Conservation (phyloP, 2,888 invertebrate species). For the Callyntrura guangdongensis region DNA sequence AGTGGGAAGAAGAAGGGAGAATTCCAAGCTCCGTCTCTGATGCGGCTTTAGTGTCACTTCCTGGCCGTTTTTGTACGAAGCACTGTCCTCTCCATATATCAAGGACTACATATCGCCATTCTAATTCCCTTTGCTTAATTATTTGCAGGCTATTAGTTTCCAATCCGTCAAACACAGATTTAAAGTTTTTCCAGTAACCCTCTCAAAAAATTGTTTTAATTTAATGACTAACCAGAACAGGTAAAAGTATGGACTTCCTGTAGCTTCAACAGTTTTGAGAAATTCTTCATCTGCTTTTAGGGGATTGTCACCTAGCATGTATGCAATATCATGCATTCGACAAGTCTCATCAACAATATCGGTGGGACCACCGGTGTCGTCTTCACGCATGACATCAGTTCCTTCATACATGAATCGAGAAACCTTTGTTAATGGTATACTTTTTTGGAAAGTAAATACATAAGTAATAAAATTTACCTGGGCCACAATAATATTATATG, state of each 20-base stretch:
- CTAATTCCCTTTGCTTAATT: neutral
- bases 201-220: neutral
- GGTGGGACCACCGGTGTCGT: no score
- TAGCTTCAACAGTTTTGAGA: neutral
- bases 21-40: neutral
- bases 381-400: no score
- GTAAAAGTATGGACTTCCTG: neutral
- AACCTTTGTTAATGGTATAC: no score
- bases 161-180: neutral
- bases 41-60: neutral
- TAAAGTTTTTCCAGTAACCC: neutral
- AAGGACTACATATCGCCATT: neutral
- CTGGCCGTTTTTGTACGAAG: neutral
- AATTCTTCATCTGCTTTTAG: neutral
- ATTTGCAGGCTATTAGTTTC: neutral
- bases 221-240: neutral
- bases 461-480: no score
- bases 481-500: no score
- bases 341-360: no score
- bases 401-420: no score
- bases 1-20: neutral
- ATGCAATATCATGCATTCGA: slow-evolving; percentile 13
- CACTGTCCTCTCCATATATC: slow-evolving; percentile 6
- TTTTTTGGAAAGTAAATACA: no score
- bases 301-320: neutral